A percentile compares a stretch with the other conserved stretches of the same genome.
Evolutionary conservation across 2,113 vertebrate genomes (phyloP).

Genomic region (Pithys albifrons): DNA sequence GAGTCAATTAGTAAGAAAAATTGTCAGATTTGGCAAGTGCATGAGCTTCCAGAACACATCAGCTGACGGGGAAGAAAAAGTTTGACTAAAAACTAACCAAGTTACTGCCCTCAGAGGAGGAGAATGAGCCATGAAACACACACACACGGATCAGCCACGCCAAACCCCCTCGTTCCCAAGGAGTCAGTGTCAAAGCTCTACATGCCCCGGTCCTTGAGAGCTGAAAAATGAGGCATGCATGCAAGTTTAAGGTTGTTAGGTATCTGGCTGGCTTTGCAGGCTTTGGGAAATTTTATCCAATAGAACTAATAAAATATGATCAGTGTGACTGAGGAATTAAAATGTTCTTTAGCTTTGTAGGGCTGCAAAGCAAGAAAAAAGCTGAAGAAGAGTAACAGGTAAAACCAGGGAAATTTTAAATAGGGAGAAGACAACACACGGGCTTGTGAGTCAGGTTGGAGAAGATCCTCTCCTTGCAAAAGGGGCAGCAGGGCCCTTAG

Average conservation of each 20-base stretch:
- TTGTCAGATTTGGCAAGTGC: conserved; percentile 31
- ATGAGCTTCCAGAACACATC: conserved; percentile 14
- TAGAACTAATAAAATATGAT: not conserved
- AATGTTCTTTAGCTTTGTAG: not conserved
- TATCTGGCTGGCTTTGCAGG: not conserved
- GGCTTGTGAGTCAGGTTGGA: not conserved
- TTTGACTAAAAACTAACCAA: conserved; percentile 1
- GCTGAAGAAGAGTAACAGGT: not conserved
- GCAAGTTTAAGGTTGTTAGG: not conserved
- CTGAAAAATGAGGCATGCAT: not conserved
- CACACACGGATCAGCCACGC: not conserved
- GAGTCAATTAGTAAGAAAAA: conserved; percentile 71
- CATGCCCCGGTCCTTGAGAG: not conserved
- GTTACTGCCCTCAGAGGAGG: conserved; percentile 29
- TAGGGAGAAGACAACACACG: not conserved
- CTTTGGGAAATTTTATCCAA: not conserved
- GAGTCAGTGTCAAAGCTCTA: not conserved
- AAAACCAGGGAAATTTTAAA: not conserved
- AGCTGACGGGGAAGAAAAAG: conserved; percentile 1
- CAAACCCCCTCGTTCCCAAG: not conserved
- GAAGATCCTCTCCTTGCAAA: not conserved
- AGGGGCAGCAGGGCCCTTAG: not conserved
- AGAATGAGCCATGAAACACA: not conserved
- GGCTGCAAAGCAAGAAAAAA: not conserved
- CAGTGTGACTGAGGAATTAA: not conserved